Base-by-base conservation (phyloP, 2,113 vertebrate genomes). In the Cyanoderma ruficeps region DNA sequence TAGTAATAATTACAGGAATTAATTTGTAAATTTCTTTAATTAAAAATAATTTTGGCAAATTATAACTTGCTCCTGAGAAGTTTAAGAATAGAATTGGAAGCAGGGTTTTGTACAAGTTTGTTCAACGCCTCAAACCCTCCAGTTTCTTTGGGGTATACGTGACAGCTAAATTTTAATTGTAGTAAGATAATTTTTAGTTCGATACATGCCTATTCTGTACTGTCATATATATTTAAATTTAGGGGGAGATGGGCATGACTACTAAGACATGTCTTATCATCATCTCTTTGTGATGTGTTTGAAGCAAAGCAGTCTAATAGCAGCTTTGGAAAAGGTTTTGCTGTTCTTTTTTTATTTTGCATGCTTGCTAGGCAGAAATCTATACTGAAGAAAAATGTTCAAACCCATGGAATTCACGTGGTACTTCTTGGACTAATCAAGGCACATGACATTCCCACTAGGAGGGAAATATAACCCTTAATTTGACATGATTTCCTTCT, bases 11-110 rank as follows among this genome's bases (percentile, higher is more conserved):
- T 83, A 53, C 47, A 72, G 63, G 59, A 84, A 88, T 90, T 87
- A 69, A 93, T 91, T 80, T 91, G 31, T 85, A 50, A 70, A 63
- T 91, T 89, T 92, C 23, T 94, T 79, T 69, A 87, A 79, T 93
- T 93, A 85, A 95, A 92, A 96, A 77, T 81, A 71, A 76, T 87
- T 75, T 89, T 89, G 47, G 37, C 10, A 79, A 95, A 89, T 83
- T 46, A 67, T 70, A 69, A 47, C 46, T 72, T 83, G 11, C 42
- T 90, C 35, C 67, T 72, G 64, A 69, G 90, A 60, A 85, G 37
- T 83, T 95, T 82, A 95, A 91, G 67, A 90, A 94, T 33, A 85
- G 41, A 83, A 72, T 88, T 80, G 83, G 25, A 83, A 69, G 61
- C 4, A 63, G 33, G 23, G 6, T 68, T 92, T 92, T 77, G 21